phyloP scores from a whole-genome alignment of 53 echinoderm and acorn worm species.

The Henricia sp. region DNA sequence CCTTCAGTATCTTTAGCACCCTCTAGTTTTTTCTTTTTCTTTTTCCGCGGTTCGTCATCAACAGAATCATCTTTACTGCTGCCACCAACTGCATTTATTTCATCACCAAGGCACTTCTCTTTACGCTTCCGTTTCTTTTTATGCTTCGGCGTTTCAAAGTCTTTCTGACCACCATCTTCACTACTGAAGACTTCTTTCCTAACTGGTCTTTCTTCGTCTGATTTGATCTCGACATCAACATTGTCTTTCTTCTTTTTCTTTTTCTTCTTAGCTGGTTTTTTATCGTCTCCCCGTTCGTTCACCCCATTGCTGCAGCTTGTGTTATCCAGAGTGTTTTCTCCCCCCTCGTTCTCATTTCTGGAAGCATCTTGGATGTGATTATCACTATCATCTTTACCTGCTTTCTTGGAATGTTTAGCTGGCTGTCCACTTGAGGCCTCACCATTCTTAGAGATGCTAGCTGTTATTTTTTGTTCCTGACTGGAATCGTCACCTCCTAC shows the following conservation, averaged over 20 bases:
- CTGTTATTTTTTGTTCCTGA: neutral
- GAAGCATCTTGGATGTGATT: neutral
- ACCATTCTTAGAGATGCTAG: too few species aligned
- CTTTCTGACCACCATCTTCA: too few species aligned
- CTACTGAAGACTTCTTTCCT: too few species aligned
- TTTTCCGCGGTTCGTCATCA: neutral
- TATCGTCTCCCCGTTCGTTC: too few species aligned
- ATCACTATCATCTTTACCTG: neutral
- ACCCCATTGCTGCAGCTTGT: too few species aligned
- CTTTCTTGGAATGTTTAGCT: neutral
- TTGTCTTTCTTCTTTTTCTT: constrained; percentile 3
- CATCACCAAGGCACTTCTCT: neutral
- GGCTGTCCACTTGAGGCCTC: neutral
- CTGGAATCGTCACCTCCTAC: neutral
- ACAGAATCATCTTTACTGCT: neutral
- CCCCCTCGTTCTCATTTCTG: neutral
- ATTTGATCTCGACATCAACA: neutral
- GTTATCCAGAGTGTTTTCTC: too few species aligned
- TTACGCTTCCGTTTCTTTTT: neutral
- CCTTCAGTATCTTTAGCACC: neutral
- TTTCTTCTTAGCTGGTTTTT: neutral
- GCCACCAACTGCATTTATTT: neutral
- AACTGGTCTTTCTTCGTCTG: neutral
- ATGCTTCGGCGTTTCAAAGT: neutral
- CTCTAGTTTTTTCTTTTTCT: neutral